Percentiles rank a stretch among this genome's conserved stretches.
Evolutionary conservation across 2,888 invertebrate species (phyloP).

Genomic region (Drosophila acutilabella): DNA sequence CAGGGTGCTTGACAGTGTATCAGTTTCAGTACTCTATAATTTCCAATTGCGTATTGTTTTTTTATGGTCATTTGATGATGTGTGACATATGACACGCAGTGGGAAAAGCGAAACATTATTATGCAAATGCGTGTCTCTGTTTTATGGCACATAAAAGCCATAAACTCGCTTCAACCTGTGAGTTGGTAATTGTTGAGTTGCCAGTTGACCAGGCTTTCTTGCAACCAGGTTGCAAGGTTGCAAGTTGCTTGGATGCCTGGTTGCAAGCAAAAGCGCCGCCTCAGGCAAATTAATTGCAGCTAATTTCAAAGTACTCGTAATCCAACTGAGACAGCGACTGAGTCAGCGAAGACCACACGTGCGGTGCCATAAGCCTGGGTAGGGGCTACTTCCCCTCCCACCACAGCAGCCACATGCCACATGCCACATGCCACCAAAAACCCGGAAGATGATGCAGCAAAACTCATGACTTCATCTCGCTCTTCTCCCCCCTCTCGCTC

Average conservation of each 20-base stretch:
- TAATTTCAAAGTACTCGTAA: slow-evolving; percentile 59
- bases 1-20: slow-evolving; percentile 5
- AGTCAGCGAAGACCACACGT: slow-evolving; percentile 50
- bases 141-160: slow-evolving; percentile 62
- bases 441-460: slow-evolving; percentile 71
- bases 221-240: not conserved
- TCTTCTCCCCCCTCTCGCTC: not conserved
- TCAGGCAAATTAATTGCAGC: slow-evolving; percentile 73
- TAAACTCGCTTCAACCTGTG: slow-evolving; percentile 11
- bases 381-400: not conserved
- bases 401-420: slow-evolving; percentile 3
- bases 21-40: not conserved
- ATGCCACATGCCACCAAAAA: slow-evolving; percentile 24
- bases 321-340: not conserved
- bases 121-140: slow-evolving; percentile 62
- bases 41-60: slow-evolving; percentile 13
- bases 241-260: not conserved
- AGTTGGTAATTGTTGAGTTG: slow-evolving; percentile 4
- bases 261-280: slow-evolving; percentile 1
- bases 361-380: slow-evolving; percentile 41
- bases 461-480: slow-evolving; percentile 22
- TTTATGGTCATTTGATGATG: slow-evolving; percentile 71
- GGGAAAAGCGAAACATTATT: slow-evolving; percentile 48
- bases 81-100: slow-evolving; percentile 74
- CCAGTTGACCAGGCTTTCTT: not conserved